These are phyloP conservation scores for Philonicus albiceps DNA, from an alignment of 2,888 invertebrate genomes.

Conservation along the genomic window DNA sequence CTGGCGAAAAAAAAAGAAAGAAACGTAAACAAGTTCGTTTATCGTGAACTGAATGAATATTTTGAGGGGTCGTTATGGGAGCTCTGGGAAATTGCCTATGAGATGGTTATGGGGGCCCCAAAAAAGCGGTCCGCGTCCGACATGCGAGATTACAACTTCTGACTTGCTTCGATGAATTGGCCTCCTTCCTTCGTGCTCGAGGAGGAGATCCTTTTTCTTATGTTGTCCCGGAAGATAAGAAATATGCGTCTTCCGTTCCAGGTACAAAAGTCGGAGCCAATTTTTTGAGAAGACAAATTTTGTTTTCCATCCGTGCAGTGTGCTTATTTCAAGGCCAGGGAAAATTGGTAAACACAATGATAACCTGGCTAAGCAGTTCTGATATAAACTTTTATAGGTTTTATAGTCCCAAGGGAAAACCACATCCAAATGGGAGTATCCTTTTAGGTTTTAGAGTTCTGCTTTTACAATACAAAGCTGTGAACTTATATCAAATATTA, in stretches of 20 bases:
- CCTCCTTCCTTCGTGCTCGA: neutral
- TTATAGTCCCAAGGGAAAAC: neutral
- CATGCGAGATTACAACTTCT: neutral
- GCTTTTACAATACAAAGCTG: neutral
- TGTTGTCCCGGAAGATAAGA: neutral
- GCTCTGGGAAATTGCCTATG: neutral
- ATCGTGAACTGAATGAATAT: neutral
- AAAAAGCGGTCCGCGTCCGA: neutral
- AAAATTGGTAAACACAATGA: neutral
- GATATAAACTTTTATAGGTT: neutral
- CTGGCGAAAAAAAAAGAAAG: neutral
- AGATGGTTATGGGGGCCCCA: neutral
- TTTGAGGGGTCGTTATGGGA: neutral
- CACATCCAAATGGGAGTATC: neutral
- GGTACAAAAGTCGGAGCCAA: neutral
- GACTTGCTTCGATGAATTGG: neutral
- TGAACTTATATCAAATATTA: neutral
- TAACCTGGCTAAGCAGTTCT: neutral
- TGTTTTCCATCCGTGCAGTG: neutral
- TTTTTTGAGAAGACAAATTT: neutral
- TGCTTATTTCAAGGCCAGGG: neutral
- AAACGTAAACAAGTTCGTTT: constrained; percentile 2
- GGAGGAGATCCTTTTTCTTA: neutral
- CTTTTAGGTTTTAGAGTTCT: neutral
- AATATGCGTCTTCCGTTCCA: neutral